Evolutionary conservation across 1,140 invertebrate species (phyloP), one percentile per base, ranked within the genome.

Genomic region (Brachionus sp.): DNA sequence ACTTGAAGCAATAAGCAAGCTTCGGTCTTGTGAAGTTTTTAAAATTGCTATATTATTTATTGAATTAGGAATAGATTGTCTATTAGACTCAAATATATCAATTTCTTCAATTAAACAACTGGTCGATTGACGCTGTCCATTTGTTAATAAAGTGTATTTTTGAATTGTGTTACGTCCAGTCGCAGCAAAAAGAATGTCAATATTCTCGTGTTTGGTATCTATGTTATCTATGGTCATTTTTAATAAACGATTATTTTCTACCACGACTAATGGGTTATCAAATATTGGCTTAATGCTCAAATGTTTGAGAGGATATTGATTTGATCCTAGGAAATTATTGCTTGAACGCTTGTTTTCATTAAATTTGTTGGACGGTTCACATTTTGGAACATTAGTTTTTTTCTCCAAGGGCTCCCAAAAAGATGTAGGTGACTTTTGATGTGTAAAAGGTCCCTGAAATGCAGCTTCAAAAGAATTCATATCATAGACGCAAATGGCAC

Each of bases 41-140:
- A 75, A 10, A 23, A 75, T 46, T 46, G 25, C 42, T 5, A 75
- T 46, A 75, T 75, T 75, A n/a, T 75, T 75, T 25, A 75, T 75
- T 75, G 33, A 46, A 46, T 75, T 75, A 25, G n/a, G 29, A n/a
- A 46, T 46, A 5, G 16, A 42, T 46, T 46, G 70, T 33, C 25
- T 44, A 33, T 42, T 29, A 3, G 19, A 10, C 23, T 75, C 70
- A 16, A 75, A 75, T 12, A 75, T 4, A 25, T 75, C 70, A 25
- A 75, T 75, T 75, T 75, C 70, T 75, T 75, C 70, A 0, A 75
- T 44, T 46, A 75, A 35, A 46, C 70, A 75, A 25, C n/a, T 46
- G 9, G 39, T 25, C 5, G 44, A 39, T 39, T 75, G 70, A 75
- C 42, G 37, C 3, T 75, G 39, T 75, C 33, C 70, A 13, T 2